Conservation (phyloP, 2,797 vertebrate species). For the Helicolenus hilgendorfi region DNA sequence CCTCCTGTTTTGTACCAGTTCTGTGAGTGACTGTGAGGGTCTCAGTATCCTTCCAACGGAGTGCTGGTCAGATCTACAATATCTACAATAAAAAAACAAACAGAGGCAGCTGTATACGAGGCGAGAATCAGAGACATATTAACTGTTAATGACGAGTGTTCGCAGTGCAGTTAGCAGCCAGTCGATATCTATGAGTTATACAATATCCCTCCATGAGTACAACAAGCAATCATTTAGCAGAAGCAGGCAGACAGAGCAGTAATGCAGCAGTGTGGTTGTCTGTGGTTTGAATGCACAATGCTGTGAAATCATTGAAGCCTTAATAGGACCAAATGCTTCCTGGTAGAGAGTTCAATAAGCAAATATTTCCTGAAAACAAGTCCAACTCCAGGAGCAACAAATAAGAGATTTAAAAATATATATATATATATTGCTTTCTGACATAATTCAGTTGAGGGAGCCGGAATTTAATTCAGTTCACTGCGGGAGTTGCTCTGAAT, state of each 20-base stretch:
- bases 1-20: neutral
- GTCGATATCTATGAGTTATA: slow-evolving; percentile 5
- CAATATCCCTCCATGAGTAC: neutral
- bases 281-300: neutral
- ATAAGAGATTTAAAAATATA: neutral
- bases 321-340: slow-evolving; percentile 46
- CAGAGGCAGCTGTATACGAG: neutral
- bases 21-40: neutral
- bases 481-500: slow-evolving; percentile 27
- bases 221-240: slow-evolving; percentile 16
- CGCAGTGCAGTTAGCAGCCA: neutral
- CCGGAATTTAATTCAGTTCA: slow-evolving; percentile 13
- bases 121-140: neutral
- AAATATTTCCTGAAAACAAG: slow-evolving; percentile 64
- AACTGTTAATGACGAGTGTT: neutral
- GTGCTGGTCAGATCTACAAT: neutral
- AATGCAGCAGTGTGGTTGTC: neutral
- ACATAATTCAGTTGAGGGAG: slow-evolving; percentile 22
- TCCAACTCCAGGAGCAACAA: slow-evolving; percentile 34
- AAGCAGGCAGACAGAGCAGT: neutral
- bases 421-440: slow-evolving; percentile 8
- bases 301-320: slow-evolving; percentile 25
- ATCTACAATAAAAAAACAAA: neutral
- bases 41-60: neutral
- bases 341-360: slow-evolving; percentile 23